phyloP scores from a whole-genome alignment of 2,888 invertebrate genomes.

The Lapara coniferarum region DNA sequence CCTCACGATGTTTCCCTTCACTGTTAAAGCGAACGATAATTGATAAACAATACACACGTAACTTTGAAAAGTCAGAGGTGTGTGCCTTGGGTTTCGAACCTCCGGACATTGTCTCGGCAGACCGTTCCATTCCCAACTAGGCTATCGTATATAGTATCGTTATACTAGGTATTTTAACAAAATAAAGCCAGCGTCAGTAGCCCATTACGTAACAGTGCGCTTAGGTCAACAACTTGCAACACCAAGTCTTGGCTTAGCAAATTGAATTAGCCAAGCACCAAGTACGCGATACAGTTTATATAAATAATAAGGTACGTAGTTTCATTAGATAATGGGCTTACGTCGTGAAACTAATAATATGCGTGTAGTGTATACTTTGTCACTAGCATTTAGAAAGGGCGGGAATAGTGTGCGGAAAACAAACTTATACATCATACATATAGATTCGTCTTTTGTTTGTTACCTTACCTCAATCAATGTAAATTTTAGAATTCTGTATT shows the following conservation, averaged over 20 bases:
- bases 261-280: slow-evolving; percentile 66
- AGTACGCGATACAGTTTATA: slow-evolving; percentile 53
- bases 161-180: background rate
- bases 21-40: too few species aligned
- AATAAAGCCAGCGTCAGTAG: background rate
- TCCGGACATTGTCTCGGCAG: too few species aligned
- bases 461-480: too few species aligned
- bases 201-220: slow-evolving; percentile 16
- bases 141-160: too few species aligned
- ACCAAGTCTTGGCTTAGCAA: slow-evolving; percentile 44
- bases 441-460: too few species aligned
- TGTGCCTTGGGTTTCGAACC: too few species aligned
- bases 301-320: slow-evolving; percentile 52
- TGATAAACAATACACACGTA: too few species aligned
- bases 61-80: too few species aligned
- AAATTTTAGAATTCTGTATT: too few species aligned
- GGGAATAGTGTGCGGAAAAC: background rate
- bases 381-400: background rate
- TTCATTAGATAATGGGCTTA: slow-evolving; percentile 54
- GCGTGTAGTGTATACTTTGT: background rate
- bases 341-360: slow-evolving; percentile 5
- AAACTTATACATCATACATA: background rate
- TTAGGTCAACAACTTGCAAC: slow-evolving; percentile 60
- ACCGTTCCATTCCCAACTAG: too few species aligned
- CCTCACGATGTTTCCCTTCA: too few species aligned